Percentiles rank a stretch among this genome's conserved stretches.
Conservation (phyloP, 1,140 invertebrate genomes). For the Pogonus chalceus region DNA sequence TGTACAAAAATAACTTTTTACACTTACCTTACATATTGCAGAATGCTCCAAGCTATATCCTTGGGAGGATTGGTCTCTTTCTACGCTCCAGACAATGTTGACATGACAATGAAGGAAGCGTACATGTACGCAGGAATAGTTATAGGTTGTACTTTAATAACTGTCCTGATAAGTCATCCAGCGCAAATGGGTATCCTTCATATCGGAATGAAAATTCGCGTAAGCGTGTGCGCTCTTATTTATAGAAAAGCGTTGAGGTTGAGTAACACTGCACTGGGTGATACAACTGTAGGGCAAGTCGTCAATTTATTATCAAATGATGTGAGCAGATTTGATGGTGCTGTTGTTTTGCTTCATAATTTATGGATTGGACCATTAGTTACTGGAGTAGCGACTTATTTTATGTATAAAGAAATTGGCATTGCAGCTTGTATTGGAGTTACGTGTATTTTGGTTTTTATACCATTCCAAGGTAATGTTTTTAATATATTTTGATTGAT, state of each 20-base stretch:
- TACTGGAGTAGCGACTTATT: conserved; percentile 57
- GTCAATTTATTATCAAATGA: conserved; percentile 85
- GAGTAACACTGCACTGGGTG: conserved; percentile 56
- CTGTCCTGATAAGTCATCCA: conserved; percentile 64
- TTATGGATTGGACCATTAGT: conserved; percentile 67
- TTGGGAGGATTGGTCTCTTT: conserved; percentile 55
- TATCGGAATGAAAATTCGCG: conserved; percentile 62
- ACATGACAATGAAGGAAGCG: conserved; percentile 41
- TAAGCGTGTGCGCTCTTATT: conserved; percentile 69
- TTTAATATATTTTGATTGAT: not conserved
- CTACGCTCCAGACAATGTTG: conserved; percentile 43
- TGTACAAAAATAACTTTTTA: not conserved
- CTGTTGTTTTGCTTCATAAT: conserved; percentile 54
- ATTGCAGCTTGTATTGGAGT: conserved; percentile 66
- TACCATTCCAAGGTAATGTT: conserved; percentile 67
- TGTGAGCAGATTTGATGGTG: conserved; percentile 58
- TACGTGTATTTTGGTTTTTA: conserved; percentile 63
- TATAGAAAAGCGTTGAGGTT: conserved; percentile 66
- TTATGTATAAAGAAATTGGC: conserved; percentile 65
- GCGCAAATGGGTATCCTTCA: conserved; percentile 65
- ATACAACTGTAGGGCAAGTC: conserved; percentile 73
- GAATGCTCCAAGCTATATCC: conserved; percentile 58
- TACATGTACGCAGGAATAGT: conserved; percentile 61
- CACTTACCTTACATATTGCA: conserved; percentile 34
- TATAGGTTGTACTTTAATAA: conserved; percentile 43